Evolutionary conservation across 1,140 invertebrate species (phyloP), one percentile per base, ranked within the genome.

Genomic region (Zaprionus vittiger): DNA sequence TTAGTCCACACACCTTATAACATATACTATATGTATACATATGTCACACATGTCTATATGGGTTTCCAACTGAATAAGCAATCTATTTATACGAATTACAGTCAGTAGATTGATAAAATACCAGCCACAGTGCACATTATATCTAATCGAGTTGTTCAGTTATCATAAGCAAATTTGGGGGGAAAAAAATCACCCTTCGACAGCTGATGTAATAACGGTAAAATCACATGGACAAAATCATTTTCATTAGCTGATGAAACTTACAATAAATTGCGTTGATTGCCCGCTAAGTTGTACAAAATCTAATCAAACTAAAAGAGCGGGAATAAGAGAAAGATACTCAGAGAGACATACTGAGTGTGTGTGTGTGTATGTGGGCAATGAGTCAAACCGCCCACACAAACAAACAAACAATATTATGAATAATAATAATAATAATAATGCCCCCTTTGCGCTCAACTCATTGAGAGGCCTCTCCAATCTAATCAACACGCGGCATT

Each of bases 401-500:
- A n/a, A 65, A 44, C 65, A 57, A 47, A 34, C 17, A 65, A 59
- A 60, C 63, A 11, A 60, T 60, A 24, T 7, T 38, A 22, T 34
- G n/a, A 60, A 60, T 24, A 22, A 66, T 41, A 66, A 59, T 44
- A 66, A 59, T 44, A 57, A 59, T 59, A 59, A 34, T 60, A 59
- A 24, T 52, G 20, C 47, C 47, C 7, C 41, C n/a, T 17, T 17
- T 47, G 17, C 15, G n/a, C 41, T n/a, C 41, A 78, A 63, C 55
- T 37, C 57, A 77, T 73, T 79, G 44, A 65, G 70, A 54, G 82
- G 61, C 73, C 60, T 73, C 82, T 73, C 62, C 72, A 85, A 85
- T 83, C 83, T 85, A 86, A 86, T 85, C 83, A 79, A 68, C 75
- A 56, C 64, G 67, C 47, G 77, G 72, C 77, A 81, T 70, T 79